phyloP scores from a whole-genome alignment of 2,797 vertebrate species.

The Malacoraja senta region DNA sequence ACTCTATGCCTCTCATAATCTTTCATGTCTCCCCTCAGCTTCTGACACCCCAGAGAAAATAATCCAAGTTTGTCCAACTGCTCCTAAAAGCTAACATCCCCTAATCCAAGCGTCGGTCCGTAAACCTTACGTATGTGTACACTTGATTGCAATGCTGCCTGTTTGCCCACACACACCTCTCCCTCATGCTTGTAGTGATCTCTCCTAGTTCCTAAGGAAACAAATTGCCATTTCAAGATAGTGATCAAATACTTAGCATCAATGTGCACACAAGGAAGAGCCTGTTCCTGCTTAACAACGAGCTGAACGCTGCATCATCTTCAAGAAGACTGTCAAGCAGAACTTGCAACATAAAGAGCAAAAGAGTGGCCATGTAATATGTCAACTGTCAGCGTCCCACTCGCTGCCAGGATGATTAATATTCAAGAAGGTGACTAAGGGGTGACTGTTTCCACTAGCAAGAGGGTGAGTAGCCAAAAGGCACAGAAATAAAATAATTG shows the following conservation, averaged over 20 bases:
- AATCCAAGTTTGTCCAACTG: too few relatives aligned
- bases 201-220: not conserved
- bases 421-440: not conserved
- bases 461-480: too few relatives aligned
- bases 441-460: too few relatives aligned
- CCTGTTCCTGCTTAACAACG: not conserved
- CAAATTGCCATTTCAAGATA: not conserved
- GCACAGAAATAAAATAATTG: not conserved
- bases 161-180: not conserved
- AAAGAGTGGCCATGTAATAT: not conserved
- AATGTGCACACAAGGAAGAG: not conserved
- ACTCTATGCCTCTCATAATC: too few relatives aligned
- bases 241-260: not conserved
- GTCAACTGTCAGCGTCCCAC: too few relatives aligned
- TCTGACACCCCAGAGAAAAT: too few relatives aligned
- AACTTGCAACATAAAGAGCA: not conserved
- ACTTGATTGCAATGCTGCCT: not conserved
- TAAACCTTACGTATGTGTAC: not conserved
- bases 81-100: too few relatives aligned
- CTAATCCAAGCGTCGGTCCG: too few relatives aligned
- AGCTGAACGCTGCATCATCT: not conserved
- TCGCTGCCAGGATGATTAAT: not conserved
- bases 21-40: too few relatives aligned
- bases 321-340: not conserved
- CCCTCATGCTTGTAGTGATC: not conserved